phyloP scores from a whole-genome alignment of 23 tunicate genomes.

The Corella eumyota region DNA sequence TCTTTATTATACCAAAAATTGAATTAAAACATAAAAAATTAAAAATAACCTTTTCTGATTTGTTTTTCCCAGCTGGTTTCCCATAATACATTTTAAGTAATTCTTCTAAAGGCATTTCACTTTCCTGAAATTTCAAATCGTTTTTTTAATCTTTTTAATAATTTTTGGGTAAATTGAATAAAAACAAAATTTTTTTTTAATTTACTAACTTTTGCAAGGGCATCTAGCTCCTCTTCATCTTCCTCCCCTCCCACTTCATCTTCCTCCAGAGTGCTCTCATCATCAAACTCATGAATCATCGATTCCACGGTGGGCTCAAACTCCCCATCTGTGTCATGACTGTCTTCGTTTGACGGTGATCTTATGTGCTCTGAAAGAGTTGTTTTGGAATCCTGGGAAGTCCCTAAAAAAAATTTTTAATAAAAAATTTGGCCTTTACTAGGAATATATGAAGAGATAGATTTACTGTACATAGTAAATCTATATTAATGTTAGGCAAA shows the following conservation, averaged over 20 bases:
- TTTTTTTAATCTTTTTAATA: background rate
- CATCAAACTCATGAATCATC: conserved; percentile 74
- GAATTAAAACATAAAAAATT: background rate
- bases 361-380: no score
- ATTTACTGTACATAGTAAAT: no score
- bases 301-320: conserved; percentile 53
- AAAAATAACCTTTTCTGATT: conserved; percentile 6
- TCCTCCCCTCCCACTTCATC: conserved; percentile 61
- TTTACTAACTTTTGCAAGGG: conserved; percentile 63
- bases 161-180: no score
- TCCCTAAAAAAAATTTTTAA: no score
- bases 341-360: no score
- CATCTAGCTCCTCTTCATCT: conserved; percentile 54
- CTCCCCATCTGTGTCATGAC: conserved; percentile 62
- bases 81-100: conserved; percentile 51
- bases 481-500: no score
- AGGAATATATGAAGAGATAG: no score
- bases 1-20: background rate
- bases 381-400: no score
- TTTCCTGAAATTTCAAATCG: conserved; percentile 22
- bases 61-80: conserved; percentile 1
- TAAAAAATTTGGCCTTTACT: no score
- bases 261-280: conserved; percentile 63
- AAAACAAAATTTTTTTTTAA: no score
- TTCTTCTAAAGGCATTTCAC: conserved; percentile 75